Conservation (phyloP, 2,113 vertebrate species). For the Ictalurus punctatus region DNA sequence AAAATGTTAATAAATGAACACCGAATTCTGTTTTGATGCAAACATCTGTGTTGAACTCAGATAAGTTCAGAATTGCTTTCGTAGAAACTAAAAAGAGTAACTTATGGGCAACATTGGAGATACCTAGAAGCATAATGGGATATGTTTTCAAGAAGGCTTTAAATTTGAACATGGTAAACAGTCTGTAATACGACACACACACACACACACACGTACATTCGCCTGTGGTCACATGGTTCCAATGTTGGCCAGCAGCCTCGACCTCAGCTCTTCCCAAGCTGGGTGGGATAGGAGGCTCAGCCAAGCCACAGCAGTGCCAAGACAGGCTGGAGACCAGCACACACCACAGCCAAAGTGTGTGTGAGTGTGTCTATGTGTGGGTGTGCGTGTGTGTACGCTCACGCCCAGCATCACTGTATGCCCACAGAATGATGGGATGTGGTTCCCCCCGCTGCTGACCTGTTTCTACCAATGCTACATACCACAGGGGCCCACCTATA, state of each 20-base stretch:
- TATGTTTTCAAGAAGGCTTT: conserved; percentile 48
- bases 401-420: conserved; percentile 7
- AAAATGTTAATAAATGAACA: background rate
- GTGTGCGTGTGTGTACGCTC: conserved; percentile 7
- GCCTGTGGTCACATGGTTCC: conserved; percentile 72
- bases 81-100: background rate
- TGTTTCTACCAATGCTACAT: conserved; percentile 43
- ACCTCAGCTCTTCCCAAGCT: conserved; percentile 73
- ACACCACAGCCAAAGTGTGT: conserved; percentile 43
- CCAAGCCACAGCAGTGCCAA: conserved; percentile 49
- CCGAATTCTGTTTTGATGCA: background rate
- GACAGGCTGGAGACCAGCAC: conserved; percentile 39
- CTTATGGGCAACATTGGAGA: background rate
- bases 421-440: conserved; percentile 49
- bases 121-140: conserved; percentile 33
- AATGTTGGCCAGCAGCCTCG: conserved; percentile 66
- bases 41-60: background rate
- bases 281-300: conserved; percentile 70
- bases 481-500: conserved; percentile 46
- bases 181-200: conserved; percentile 70
- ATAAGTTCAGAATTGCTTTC: background rate
- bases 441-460: conserved; percentile 51
- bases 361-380: conserved; percentile 17
- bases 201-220: conserved; percentile 55
- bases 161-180: conserved; percentile 68